phyloP scores from a whole-genome alignment of 2,797 vertebrate species.

The Typhlichthys eigenmanni region DNA sequence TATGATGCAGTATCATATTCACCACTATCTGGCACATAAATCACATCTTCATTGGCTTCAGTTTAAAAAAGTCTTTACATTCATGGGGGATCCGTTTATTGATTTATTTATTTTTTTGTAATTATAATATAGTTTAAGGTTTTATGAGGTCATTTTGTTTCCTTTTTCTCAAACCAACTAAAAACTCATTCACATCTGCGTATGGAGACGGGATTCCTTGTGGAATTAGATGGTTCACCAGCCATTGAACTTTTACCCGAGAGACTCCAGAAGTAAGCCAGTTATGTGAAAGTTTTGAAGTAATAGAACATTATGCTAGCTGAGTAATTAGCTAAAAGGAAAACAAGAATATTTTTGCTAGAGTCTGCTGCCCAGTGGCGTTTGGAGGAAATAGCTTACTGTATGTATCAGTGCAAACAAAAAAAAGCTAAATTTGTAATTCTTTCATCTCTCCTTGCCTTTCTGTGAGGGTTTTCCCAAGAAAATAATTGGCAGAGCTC shows the following conservation, averaged over 20 bases:
- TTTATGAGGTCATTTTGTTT: slow-evolving; percentile 13
- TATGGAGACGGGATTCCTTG: too few relatives aligned
- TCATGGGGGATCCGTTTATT: not conserved
- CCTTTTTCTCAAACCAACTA: too few relatives aligned
- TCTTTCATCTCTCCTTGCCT: slow-evolving; percentile 49
- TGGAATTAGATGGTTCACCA: too few relatives aligned
- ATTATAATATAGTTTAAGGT: not conserved
- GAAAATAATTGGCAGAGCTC: slow-evolving; percentile 67
- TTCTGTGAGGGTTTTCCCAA: slow-evolving; percentile 53
- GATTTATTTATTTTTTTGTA: too few relatives aligned
- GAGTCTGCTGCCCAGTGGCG: slow-evolving; percentile 35
- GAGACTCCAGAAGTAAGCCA: too few relatives aligned
- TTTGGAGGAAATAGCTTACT: slow-evolving; percentile 22
- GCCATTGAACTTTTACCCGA: too few relatives aligned
- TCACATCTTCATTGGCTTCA: slow-evolving; percentile 46
- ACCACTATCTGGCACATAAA: slow-evolving; percentile 26
- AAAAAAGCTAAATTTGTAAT: slow-evolving; percentile 37
- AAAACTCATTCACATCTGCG: too few relatives aligned
- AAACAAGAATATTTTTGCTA: not conserved
- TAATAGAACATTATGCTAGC: too few relatives aligned
- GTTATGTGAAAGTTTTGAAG: too few relatives aligned
- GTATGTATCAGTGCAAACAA: slow-evolving; percentile 47
- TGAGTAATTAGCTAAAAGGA: too few relatives aligned
- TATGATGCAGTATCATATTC: slow-evolving; percentile 48
- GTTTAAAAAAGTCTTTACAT: slow-evolving; percentile 9